Conservation (phyloP, 1,140 invertebrate species). For the Cotesia chilonis region DNA sequence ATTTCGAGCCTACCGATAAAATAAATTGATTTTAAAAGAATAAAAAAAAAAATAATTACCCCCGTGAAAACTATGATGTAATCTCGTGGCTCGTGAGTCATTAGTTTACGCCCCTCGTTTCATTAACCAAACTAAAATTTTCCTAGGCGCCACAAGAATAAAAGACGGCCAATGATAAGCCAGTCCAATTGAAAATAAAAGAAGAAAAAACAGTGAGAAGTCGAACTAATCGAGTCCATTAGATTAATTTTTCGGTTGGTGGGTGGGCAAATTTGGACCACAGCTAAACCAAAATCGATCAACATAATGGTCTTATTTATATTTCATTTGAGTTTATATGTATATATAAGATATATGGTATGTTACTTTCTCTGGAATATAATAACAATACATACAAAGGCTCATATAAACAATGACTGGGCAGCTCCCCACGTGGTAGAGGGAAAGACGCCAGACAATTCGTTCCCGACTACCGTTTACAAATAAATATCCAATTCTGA, state of each 20-base stretch:
- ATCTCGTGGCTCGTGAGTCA: no score
- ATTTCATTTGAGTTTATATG: no score
- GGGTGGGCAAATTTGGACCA: slow-evolving; percentile 18
- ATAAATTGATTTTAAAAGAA: no score
- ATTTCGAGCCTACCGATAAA: no score
- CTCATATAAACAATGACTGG: slow-evolving; percentile 32
- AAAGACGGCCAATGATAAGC: no score
- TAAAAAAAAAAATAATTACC: no score
- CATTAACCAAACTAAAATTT: slow-evolving; percentile 21
- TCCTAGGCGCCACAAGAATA: neutral
- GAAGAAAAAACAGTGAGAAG: slow-evolving; percentile 19
- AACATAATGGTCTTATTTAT: no score
- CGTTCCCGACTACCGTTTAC: slow-evolving; percentile 29
- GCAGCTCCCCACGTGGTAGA: neutral
- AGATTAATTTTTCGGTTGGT: slow-evolving; percentile 29
- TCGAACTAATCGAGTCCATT: slow-evolving; percentile 32
- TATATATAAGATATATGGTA: no score
- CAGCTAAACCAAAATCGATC: slow-evolving; percentile 27
- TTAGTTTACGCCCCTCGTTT: no score
- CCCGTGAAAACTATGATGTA: no score
- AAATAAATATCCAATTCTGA: slow-evolving; percentile 7
- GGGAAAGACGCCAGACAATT: slow-evolving; percentile 5
- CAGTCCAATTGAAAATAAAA: neutral
- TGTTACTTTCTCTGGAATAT: no score
- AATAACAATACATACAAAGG: slow-evolving; percentile 13